Percentiles rank a stretch among this genome's conserved stretches.
Conservation (phyloP, 2,113 vertebrate species). For the Apus apus region DNA sequence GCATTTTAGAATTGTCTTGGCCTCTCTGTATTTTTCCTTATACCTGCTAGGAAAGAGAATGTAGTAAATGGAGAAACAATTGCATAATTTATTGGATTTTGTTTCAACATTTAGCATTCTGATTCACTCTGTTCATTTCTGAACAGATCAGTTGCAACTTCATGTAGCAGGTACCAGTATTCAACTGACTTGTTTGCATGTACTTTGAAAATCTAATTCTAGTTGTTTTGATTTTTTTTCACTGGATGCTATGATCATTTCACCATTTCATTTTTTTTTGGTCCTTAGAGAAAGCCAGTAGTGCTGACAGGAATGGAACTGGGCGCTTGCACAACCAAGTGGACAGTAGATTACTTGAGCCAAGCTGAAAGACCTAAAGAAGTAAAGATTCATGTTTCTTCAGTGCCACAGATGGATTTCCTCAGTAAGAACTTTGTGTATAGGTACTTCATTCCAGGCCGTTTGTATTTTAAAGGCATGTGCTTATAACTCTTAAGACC, state of each 20-base stretch:
- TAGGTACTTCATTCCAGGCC: conserved; percentile 81
- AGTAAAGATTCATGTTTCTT: conserved; percentile 91
- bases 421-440: conserved; percentile 95
- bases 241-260: not conserved
- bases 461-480: conserved; percentile 21
- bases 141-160: not conserved
- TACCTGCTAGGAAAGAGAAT: not conserved
- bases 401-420: conserved; percentile 91
- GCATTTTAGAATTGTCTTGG: not conserved
- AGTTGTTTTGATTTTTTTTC: not conserved
- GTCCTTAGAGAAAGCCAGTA: conserved; percentile 84
- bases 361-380: conserved; percentile 78
- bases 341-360: conserved; percentile 87
- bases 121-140: not conserved
- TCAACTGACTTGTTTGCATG: not conserved
- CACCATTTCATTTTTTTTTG: not conserved
- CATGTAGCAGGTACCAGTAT: not conserved
- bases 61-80: not conserved
- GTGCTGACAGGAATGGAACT: conserved; percentile 85
- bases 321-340: conserved; percentile 86
- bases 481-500: not conserved
- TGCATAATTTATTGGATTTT: not conserved
- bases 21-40: not conserved
- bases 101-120: not conserved
- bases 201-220: not conserved